Evolutionary conservation across 2,113 vertebrate genomes (phyloP), one percentile per base, ranked within the genome.

Genomic region (Drymodes brunneopygia): DNA sequence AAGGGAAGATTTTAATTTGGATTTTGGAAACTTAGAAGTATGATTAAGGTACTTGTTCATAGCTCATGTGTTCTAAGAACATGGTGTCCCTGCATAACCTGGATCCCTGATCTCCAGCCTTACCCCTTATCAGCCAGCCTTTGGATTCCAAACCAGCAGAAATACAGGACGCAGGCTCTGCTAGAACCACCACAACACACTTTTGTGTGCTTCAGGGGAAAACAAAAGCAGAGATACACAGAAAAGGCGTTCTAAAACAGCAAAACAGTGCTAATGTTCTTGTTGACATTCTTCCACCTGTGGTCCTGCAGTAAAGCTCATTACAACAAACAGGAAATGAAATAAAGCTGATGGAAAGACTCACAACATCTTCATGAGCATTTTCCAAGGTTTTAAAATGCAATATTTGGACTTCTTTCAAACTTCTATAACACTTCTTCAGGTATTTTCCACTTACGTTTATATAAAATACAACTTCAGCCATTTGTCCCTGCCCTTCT

Each of bases 71-170:
- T n/a, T 45, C 48, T 21, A 74, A 70, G 56, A 82, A 50, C 13
- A 44, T 0, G 0, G 8, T 25, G 44, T 10, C 12, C 23, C 28
- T 79, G 51, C 23, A 33, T 20, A 61, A 58, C 36, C 22, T 45
- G 17, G n/a, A 70, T n/a, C 56, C 42, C 51, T 74, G 25, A 31
- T 20, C 54, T 73, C n/a, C 66, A 58, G 38, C 47, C 25, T 54
- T 15, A 28, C 4, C 15, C n/a, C 23, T 24, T 2, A 29, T 9
- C 36, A 88, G 65, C 9, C 83, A 80, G 38, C 12, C 36, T 51
- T 18, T 35, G 10, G 1, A 56, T 72, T 54, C 29, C 21, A 50
- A 74, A 74, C 7, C 44, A 75, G 61, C 33, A 90, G 53, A 35
- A 89, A 58, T 7, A 33, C 5, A 15, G 27, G 17, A 82, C 42